Percentiles rank a stretch among this genome's conserved stretches.
Evolutionary conservation across 2,113 vertebrate species (phyloP).

Genomic region (Oreochromis spilurus): DNA sequence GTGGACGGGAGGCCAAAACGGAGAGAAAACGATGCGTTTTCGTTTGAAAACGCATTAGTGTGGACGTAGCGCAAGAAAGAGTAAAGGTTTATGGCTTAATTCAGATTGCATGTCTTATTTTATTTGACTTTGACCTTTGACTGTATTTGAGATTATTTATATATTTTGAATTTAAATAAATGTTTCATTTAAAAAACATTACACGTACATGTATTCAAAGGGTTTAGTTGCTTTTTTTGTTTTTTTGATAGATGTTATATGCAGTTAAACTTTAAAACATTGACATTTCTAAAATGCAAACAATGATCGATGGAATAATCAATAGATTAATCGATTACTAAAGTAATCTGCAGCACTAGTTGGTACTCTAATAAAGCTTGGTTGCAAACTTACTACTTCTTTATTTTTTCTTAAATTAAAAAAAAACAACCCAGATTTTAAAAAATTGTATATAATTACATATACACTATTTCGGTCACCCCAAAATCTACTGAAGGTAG

Average conservation of each 20-base stretch:
- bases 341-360: not conserved
- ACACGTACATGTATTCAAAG: accelerated
- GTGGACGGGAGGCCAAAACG: no score
- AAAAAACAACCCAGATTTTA: accelerated
- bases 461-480: not conserved
- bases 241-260: not conserved
- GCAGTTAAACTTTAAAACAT: not conserved
- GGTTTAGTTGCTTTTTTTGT: not conserved
- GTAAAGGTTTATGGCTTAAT: accelerated
- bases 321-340: not conserved
- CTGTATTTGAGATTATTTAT: not conserved
- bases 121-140: not conserved
- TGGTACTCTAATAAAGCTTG: not conserved
- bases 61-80: not conserved
- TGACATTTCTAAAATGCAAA: not conserved
- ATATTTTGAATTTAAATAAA: not conserved
- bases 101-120: not conserved
- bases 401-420: not conserved
- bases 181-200: not conserved
- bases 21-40: no score
- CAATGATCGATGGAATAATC: not conserved
- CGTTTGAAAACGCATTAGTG: no score
- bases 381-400: not conserved
- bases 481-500: not conserved
- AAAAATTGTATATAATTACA: not conserved